These are phyloP conservation scores for Fistularia commersonii DNA, from an alignment of 2,797 vertebrate genomes.

Conservation along the genomic window DNA sequence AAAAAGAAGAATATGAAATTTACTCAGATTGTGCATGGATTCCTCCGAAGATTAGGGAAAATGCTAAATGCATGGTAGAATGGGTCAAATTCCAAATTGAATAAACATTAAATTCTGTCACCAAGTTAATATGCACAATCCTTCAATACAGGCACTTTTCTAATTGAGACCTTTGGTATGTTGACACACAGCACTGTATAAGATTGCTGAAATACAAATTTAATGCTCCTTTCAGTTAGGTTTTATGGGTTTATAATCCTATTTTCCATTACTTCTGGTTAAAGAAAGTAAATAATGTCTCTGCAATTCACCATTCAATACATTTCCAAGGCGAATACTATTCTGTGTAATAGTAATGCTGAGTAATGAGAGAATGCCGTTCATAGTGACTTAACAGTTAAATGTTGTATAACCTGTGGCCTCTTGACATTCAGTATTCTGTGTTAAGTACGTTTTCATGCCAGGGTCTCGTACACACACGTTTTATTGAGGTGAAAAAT, in stretches of 20 bases:
- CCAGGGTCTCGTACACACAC: too few relatives aligned
- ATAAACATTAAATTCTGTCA: not conserved
- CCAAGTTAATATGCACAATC: not conserved
- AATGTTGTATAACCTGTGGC: not conserved
- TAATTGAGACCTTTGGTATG: conserved; percentile 12
- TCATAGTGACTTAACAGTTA: not conserved
- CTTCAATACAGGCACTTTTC: conserved; percentile 15
- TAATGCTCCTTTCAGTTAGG: too few relatives aligned
- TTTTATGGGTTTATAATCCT: too few relatives aligned
- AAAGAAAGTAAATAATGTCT: too few relatives aligned
- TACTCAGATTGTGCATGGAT: too few relatives aligned
- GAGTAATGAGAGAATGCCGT: not conserved
- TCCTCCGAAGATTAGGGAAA: not conserved
- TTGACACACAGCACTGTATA: conserved; percentile 29
- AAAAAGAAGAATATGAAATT: too few relatives aligned
- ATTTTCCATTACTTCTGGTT: too few relatives aligned
- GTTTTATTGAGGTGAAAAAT: too few relatives aligned
- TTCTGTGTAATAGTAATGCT: not conserved
- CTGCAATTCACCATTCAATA: too few relatives aligned
- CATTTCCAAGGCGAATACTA: too few relatives aligned
- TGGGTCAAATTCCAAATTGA: not conserved
- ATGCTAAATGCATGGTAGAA: not conserved
- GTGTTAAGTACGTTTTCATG: not conserved
- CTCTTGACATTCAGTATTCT: not conserved
- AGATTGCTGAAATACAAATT: conserved; percentile 16